Conservation (phyloP, 2,113 vertebrate species). For the Xerus inauris region DNA sequence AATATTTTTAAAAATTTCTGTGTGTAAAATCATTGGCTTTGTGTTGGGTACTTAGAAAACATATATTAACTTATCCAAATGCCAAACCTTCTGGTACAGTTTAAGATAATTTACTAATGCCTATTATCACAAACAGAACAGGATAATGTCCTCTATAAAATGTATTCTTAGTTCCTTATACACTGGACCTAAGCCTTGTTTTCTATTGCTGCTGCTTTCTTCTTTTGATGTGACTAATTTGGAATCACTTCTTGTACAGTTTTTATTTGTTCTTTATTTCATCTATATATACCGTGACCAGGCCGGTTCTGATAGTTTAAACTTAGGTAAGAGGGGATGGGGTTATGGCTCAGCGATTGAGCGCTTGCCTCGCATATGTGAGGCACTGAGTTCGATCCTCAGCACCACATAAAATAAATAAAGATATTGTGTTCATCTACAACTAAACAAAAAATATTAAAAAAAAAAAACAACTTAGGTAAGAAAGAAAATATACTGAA, state of each 20-base stretch:
- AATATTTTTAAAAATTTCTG: neutral
- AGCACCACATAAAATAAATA: too few species aligned
- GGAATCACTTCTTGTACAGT: neutral
- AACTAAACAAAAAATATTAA: too few species aligned
- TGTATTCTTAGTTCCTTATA: neutral
- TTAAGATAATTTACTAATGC: neutral
- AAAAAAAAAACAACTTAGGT: too few species aligned
- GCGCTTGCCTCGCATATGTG: too few species aligned
- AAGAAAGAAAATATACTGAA: neutral
- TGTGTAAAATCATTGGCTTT: conserved; percentile 20
- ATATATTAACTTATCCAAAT: neutral
- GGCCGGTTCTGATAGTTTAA: neutral
- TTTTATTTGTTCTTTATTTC: conserved; percentile 2
- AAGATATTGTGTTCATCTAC: too few species aligned
- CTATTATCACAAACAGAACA: neutral
- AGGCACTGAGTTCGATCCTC: too few species aligned
- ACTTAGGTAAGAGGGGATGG: too few species aligned
- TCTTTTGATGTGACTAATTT: neutral
- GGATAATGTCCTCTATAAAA: neutral
- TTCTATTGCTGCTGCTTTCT: neutral
- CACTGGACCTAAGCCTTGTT: neutral
- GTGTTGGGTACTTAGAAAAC: neutral
- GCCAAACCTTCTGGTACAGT: neutral
- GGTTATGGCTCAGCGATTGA: too few species aligned
- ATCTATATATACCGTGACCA: neutral